Conservation (phyloP, 1,140 invertebrate genomes). For the Mesaphorura yosii region DNA sequence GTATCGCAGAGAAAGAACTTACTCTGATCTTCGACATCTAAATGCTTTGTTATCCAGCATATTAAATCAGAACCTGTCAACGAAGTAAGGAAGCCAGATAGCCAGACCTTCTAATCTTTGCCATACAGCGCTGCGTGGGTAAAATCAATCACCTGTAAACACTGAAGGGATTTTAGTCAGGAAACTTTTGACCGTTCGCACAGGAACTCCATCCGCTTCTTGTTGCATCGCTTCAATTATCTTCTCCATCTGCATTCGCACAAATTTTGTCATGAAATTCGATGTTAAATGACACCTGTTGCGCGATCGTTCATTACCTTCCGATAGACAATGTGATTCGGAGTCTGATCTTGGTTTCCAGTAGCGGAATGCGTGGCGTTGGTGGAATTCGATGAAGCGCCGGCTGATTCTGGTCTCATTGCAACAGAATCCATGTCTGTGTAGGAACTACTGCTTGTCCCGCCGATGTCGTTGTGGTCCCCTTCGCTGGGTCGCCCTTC, state of each 20-base stretch:
- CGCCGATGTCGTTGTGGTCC: constrained; percentile 16
- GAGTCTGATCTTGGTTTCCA: constrained; percentile 40
- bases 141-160: constrained; percentile 57
- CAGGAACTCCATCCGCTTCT: constrained; percentile 81
- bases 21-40: constrained; percentile 83
- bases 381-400: constrained; percentile 15
- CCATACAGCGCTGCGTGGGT: too few relatives aligned
- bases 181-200: constrained; percentile 95
- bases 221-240: constrained; percentile 96
- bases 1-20: constrained; percentile 20
- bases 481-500: constrained; percentile 13
- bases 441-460: constrained; percentile 15
- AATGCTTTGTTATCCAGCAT: constrained; percentile 83
- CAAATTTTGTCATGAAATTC: constrained; percentile 6
- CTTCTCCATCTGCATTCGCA: constrained; percentile 87
- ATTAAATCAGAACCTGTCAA: constrained; percentile 71
- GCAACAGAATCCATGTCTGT: constrained; percentile 26
- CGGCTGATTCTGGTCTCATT: constrained; percentile 7
- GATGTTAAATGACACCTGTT: neutral
- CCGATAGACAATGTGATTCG: constrained; percentile 50
- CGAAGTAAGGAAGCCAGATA: neutral
- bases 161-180: constrained; percentile 97
- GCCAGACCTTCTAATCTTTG: neutral
- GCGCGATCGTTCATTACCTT: constrained; percentile 47
- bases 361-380: constrained; percentile 30